These are phyloP conservation scores for Centropus unirufus DNA, from an alignment of 2,113 vertebrate genomes.

Conservation along the genomic window DNA sequence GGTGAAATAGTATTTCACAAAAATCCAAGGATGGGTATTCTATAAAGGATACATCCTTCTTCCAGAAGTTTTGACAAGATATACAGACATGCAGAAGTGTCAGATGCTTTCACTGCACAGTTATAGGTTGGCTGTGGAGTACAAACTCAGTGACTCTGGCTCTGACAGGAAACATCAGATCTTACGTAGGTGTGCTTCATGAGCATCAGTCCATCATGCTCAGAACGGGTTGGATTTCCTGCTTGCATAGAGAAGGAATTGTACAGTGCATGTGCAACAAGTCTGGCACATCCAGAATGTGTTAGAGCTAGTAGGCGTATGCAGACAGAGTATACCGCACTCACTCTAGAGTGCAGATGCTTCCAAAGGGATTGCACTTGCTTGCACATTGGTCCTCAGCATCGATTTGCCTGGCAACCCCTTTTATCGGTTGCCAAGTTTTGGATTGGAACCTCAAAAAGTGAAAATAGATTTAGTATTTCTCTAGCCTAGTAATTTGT, in stretches of 20 bases:
- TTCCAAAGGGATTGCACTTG: not conserved
- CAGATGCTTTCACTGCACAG: not conserved
- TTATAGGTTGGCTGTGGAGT: not conserved
- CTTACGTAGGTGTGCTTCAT: not conserved
- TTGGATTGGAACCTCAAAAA: not conserved
- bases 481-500: not conserved
- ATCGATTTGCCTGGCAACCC: not conserved
- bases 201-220: not conserved
- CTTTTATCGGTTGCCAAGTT: not conserved
- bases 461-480: constrained; percentile 4
- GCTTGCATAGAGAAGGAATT: not conserved
- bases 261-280: constrained; percentile 52
- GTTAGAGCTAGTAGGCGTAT: constrained; percentile 60
- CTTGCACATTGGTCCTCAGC: not conserved
- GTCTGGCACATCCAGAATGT: constrained; percentile 69
- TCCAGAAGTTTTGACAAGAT: not conserved
- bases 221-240: constrained; percentile 18
- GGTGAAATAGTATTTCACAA: not conserved
- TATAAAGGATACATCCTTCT: not conserved
- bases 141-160: not conserved
- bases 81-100: not conserved
- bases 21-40: not conserved
- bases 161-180: not conserved
- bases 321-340: constrained; percentile 27
- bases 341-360: constrained; percentile 36